Base-by-base conservation (phyloP, 1,140 invertebrate genomes). In the Caerostris extrusa region DNA sequence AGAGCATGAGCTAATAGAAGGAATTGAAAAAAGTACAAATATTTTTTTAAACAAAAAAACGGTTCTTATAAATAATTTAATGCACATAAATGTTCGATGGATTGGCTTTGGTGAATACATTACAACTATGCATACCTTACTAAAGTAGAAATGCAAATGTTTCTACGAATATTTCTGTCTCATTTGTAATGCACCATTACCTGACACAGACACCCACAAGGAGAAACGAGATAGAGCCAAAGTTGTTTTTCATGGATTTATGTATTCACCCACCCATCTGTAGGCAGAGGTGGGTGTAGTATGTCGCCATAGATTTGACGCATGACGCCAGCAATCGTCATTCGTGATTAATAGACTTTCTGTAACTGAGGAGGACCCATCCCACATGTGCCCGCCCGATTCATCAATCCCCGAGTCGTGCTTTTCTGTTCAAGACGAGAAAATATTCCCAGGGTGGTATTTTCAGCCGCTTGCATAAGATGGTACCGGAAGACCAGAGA, bases 161-260 rank as follows among this genome's bases (percentile, higher is more conserved):
- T 34, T 34, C 34, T 34, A 34, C 34, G 34, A 77, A 77, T 77
- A 77, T 77, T 77, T 50, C 8, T 7, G 34, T 8, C 56, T 85
- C 83, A 85, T 85, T 85, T 85, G 83, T 12, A 58, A 85, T 85
- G 83, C 83, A 17, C 14, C 57, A 17, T 85, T 17, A 58, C 8
- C 10, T 17, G 34, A 77, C 8, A 12, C 57, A 3, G 17, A 10
- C 57, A 10, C 19, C 17, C 19, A 3, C 19, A 85, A 85, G 12
- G 58, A 85, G 14, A 58, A 58, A n/a, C 7, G 3, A 14, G n/a
- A 0, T 12, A 7, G 2, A 50, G 19, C 77, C 61, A n/a, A 67
- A n/a, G 17, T 5, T 6, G n/a, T 71, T 34, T 87, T 60, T 87
- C 57, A 50, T 90, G 88, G 88, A 90, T 77, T 90, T 90, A 90